These are phyloP conservation scores for Anarhynchus alexandrinus DNA, from an alignment of 2,113 vertebrate species.

Conservation along the genomic window DNA sequence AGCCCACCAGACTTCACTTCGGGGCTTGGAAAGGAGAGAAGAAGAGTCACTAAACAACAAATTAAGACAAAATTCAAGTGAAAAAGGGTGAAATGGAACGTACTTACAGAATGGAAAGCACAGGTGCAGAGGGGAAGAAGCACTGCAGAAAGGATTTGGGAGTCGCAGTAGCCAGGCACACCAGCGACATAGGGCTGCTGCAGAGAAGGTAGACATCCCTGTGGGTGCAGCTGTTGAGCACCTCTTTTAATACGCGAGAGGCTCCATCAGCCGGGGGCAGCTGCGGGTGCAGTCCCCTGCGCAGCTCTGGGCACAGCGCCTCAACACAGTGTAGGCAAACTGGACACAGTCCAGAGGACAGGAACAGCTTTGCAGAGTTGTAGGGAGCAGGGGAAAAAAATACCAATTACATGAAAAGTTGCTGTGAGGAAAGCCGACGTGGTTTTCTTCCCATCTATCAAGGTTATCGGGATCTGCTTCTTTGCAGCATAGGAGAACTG, in stretches of 20 bases:
- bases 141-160: too few relatives aligned
- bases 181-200: accelerated
- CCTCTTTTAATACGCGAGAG: accelerated
- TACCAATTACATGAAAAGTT: neutral
- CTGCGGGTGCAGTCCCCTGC: accelerated
- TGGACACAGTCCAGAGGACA: neutral
- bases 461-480: neutral
- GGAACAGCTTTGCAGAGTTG: neutral
- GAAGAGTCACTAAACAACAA: neutral
- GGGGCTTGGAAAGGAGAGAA: neutral
- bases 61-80: neutral
- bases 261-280: neutral
- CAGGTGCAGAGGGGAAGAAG: neutral
- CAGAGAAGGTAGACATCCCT: neutral
- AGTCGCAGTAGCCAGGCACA: neutral
- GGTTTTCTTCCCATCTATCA: neutral
- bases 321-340: accelerated
- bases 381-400: accelerated
- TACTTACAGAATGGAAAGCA: neutral
- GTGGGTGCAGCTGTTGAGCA: accelerated
- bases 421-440: neutral
- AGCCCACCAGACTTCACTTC: neutral
- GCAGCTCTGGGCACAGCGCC: neutral
- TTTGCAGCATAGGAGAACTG: neutral
- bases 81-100: neutral